Base-by-base conservation (phyloP, 2,797 vertebrate genomes). In the Spondyliosoma cantharus region DNA sequence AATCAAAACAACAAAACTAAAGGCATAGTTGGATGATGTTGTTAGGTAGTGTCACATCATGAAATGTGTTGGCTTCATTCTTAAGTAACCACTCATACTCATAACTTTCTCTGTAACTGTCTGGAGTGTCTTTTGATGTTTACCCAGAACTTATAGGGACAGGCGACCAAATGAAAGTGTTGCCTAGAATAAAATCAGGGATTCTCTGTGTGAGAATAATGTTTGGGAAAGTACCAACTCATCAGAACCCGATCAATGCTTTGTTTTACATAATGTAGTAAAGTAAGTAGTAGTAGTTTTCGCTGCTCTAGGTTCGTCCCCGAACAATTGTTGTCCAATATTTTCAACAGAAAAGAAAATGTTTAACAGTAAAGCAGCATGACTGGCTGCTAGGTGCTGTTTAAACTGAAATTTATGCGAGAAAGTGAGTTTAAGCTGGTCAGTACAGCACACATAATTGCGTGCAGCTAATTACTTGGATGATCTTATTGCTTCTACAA, bases 251-350 rank as follows among this genome's bases (percentile, higher is more conserved):
- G 1, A 62, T 71, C 45, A 54, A 14, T 42, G 45, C 46, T 70
- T 53, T 78, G 52, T 25, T 67, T 71, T 60, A 61, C 56, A 16
- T 56, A n/a, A 43, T 66, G 42, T 50, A 57, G 49, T 22, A 58
- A 85, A 37, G 32, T 37, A 32, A 32, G 6, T 37, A 37, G 24
- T 49, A 29, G 29, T 16, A 1, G 3, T 13, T 61, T 65, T 75
- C 49, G 65, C 20, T 48, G 63, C 22, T 50, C 22, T 37, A 17
- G 13, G 37, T 46, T 49, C 9, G 42, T 27, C 25, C 27, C 43
- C 58, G 42, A 53, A 69, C 22, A 54, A 11, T 48, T 70, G 46
- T 19, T 19, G n/a, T 49, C 5, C 15, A 50, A 8, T 2, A 1
- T 67, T 74, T 63, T 43, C 6, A 20, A 45, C 15, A 13, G 7